Evolutionary conservation across 2,888 invertebrate genomes (phyloP), one percentile per base, ranked within the genome.

Genomic region (Cheilosia variabilis): DNA sequence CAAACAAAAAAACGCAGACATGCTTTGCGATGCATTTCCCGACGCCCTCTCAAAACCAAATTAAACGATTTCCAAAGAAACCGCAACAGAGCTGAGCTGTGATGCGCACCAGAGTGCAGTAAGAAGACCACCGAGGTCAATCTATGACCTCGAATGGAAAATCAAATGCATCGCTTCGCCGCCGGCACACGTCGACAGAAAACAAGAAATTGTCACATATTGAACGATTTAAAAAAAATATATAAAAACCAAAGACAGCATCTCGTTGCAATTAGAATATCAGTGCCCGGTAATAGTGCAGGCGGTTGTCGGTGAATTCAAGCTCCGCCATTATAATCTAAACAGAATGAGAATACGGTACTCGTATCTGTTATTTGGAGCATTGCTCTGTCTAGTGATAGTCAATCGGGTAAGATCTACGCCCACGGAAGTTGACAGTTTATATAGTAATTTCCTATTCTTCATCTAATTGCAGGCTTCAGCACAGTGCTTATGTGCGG

Each of bases 401-500:
- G 57, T 77, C 4, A 53, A 50, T 24, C 73, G 69, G 34, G 87
- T 87, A 69, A 78, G 55, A 3, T 15, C 37, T n/a, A 2, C 41
- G 10, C 34, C 24, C 47, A 47, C 2, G 9, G 52, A 52, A 24
- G 15, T 13, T 6, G 52, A 24, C 9, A 24, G 13, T 27, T 4
- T 6, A 4, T 15, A 4, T 24, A 22, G 9, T 52, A 15, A 27
- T 24, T 52, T 24, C 19, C 4, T 37, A 0, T 13, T 37, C 13
- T 37, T 37, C 4, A 4, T 37, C 37, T 47, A 0, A n/a, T 71
- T 63, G 17, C 72, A 92, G 91, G 60, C 89, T 0, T 58, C 89
- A n/a, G 89, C 89, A 10, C 89, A 87, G 9, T 92, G 92, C 34
- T 88, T 91, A 10, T 92, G 92, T 84, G 88, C 89, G 10, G 90